Base-by-base conservation (phyloP, 2,113 vertebrate species). In the Varanus komodoensis region DNA sequence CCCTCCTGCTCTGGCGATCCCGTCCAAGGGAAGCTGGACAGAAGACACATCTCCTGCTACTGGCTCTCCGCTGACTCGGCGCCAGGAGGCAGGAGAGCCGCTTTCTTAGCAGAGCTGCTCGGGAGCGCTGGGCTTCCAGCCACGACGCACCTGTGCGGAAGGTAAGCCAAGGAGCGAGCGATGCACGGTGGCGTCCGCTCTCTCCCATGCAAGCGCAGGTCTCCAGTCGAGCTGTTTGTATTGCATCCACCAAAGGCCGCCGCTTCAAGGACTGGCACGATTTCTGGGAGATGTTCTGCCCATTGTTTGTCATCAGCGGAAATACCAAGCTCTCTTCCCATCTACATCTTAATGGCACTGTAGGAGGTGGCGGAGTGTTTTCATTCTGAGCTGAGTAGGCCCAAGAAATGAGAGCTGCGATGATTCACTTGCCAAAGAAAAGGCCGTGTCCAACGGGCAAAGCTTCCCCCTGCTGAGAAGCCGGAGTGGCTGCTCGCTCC, bases 291-390 rank as follows among this genome's bases (percentile, higher is more conserved):
- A 54, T 27, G 54, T 50, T 67, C 67, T 77, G 34, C 81, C 75
- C 34, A 68, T 75, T 77, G 82, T 83, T 52, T 84, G 44, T 85
- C 89, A 71, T 78, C 79, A 80, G 85, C 67, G 84, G 88, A 84
- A 84, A 84, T 69, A 85, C 29, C 89, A 52, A 84, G 69, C 67
- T 69, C 75, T 83, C 52, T 79, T 67, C 61, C 73, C 54, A 80
- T 85, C 89, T 79, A 17, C 82, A 89, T 89, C 68, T 52, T 78
- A 89, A 71, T 85, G 73, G 82, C 82, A 32, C 89, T 82, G 29
- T 68, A 69, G 89, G 74, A 84, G 82, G 88, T 17, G 12, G 67
- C 34, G 84, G 61, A 67, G 73, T 38, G 79, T 79, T 89, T 84
- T 84, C 88, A 48, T 64, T 85, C n/a, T 69, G 34, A 78, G 48